phyloP scores from a whole-genome alignment of 2,797 vertebrate genomes.

The Enteromius mattozi region DNA sequence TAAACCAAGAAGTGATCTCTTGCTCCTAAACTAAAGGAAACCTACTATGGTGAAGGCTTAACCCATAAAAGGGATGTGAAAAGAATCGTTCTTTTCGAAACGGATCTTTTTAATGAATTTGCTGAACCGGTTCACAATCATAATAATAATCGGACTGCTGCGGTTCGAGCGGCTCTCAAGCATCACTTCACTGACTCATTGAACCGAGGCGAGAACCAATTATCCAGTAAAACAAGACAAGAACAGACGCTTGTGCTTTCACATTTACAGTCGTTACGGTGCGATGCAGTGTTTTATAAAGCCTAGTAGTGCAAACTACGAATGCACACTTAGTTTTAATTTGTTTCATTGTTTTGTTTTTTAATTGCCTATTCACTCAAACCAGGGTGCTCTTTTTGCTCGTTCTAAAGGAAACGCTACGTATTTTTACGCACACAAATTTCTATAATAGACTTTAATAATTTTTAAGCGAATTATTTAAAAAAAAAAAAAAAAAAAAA shows the following conservation, averaged over 20 bases:
- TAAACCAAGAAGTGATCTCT: not conserved
- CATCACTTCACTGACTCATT: not conserved
- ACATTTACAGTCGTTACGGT: not conserved
- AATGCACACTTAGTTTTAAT: not conserved
- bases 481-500: not conserved
- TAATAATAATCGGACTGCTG: not conserved
- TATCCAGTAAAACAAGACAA: not conserved
- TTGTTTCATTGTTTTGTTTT: not conserved
- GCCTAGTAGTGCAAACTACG: not conserved
- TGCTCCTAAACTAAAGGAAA: not conserved
- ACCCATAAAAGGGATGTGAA: not conserved
- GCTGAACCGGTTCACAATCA: not conserved
- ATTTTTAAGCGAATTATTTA: not conserved
- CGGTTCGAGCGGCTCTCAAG: not conserved
- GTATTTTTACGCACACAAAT: not conserved
- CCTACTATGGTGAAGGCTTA: conserved; percentile 10
- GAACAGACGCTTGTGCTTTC: not conserved
- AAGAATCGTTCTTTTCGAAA: conserved; percentile 7
- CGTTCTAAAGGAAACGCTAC: not conserved
- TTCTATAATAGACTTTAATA: not conserved
- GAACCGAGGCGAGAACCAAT: not conserved
- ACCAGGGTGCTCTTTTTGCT: not conserved
- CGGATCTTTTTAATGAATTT: not conserved
- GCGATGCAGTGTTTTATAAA: not conserved
- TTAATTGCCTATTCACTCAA: not conserved